Evolutionary conservation across 2,797 vertebrate genomes (phyloP).

Genomic region (Crenichthys baileyi): DNA sequence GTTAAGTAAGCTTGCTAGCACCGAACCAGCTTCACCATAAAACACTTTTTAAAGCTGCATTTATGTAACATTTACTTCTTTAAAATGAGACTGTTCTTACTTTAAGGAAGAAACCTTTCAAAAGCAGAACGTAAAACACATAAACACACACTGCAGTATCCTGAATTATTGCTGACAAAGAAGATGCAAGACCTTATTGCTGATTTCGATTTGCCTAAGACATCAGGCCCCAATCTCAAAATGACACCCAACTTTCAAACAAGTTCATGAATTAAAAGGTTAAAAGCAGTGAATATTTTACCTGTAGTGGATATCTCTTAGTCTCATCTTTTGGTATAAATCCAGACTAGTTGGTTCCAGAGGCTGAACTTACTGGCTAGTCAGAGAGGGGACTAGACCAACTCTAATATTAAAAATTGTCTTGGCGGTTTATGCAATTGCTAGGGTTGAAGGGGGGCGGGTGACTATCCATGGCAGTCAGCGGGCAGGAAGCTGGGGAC

Average conservation of each 20-base stretch:
- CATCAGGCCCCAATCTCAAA: neutral
- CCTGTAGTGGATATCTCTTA: neutral
- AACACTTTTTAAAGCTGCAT: neutral
- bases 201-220: neutral
- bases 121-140: neutral
- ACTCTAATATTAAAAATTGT: neutral
- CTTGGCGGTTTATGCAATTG: neutral
- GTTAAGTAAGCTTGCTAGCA: neutral
- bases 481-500: neutral
- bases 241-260: neutral
- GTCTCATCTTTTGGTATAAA: neutral
- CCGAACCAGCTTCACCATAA: neutral
- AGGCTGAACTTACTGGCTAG: neutral
- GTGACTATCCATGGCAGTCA: neutral
- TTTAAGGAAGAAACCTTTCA: neutral
- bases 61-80: constrained; percentile 2
- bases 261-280: neutral
- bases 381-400: neutral
- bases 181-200: neutral
- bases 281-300: neutral
- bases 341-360: neutral
- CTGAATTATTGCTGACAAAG: neutral
- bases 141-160: neutral
- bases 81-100: neutral
- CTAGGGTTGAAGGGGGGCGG: neutral